These are phyloP conservation scores for Pseudorectes ferrugineus DNA, from an alignment of 2,113 vertebrate species.

Conservation along the genomic window DNA sequence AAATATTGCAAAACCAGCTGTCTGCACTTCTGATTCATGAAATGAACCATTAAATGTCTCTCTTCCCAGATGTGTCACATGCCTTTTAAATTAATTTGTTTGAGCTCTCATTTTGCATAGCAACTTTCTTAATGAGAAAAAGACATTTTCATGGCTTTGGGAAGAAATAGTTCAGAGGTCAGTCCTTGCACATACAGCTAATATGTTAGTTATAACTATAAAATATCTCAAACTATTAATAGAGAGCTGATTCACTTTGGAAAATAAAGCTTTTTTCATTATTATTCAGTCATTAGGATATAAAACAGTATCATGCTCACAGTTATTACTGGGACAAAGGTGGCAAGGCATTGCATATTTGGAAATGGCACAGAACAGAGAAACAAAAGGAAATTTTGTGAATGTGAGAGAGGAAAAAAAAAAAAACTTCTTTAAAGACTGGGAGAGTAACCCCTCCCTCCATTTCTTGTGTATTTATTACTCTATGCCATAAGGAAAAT, in stretches of 20 bases:
- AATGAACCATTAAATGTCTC: background rate
- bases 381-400: background rate
- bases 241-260: background rate
- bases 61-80: background rate
- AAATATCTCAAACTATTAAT: background rate
- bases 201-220: background rate
- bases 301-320: background rate
- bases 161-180: background rate
- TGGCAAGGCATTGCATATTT: background rate
- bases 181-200: background rate
- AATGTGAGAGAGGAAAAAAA: background rate
- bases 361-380: background rate
- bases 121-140: background rate
- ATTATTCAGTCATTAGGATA: background rate
- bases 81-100: background rate
- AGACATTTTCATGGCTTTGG: background rate
- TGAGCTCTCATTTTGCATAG: background rate
- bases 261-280: background rate
- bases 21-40: background rate
- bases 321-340: background rate
- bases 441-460: background rate
- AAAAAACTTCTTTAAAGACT: background rate
- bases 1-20: background rate
- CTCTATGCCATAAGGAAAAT: background rate
- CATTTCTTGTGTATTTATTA: background rate